Base-by-base conservation (phyloP, 2,888 invertebrate species). In the Melipona beecheii region DNA sequence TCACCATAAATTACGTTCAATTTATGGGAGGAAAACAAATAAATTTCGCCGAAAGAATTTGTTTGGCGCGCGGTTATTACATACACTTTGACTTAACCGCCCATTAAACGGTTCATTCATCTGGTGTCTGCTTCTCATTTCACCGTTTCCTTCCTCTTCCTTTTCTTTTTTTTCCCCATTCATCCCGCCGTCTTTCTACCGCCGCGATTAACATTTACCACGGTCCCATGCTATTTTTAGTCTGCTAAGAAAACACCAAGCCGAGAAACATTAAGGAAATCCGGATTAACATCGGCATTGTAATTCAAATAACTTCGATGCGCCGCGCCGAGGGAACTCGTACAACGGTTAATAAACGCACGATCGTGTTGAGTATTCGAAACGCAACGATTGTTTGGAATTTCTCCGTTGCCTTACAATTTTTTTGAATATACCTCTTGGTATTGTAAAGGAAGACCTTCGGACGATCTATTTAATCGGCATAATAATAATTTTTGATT, bases 1-100 rank as follows among this genome's bases (percentile, higher is more conserved):
- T 24, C 62, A 80, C 54, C 81, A 68, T 81, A 80, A 81, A 81
- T 81, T 73, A 17, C 11, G 54, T 66, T 73, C 68, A 80, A 81
- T 81, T 81, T 81, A 81, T 81, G 73, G 43, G 62, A 49, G 62
- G 36, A 81, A 81, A 81, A 80, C 62, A 80, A 80, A 81, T 81
- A 81, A 73, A 81, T 80, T 73, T 79, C 66, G 62, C 15, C 13
- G 54, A 64, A 81, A 80, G 81, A 80, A 80, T 81, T 80, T 60
- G 54, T 66, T 73, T 62, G 66, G 72, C n/a, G 68, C 68, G 17
- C n/a, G 68, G 66, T 68, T 73, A 80, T 79, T 68, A 62, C 72
- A 56, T 31, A 49, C 66, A 27, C 66, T 52, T 79, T 73, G 79
- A 79, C 68, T 60, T 65, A 65, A 50, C 72, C 71, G 58, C 27